These are phyloP conservation scores for Gibbula magus DNA, from an alignment of 2,888 invertebrate species.

Conservation along the genomic window DNA sequence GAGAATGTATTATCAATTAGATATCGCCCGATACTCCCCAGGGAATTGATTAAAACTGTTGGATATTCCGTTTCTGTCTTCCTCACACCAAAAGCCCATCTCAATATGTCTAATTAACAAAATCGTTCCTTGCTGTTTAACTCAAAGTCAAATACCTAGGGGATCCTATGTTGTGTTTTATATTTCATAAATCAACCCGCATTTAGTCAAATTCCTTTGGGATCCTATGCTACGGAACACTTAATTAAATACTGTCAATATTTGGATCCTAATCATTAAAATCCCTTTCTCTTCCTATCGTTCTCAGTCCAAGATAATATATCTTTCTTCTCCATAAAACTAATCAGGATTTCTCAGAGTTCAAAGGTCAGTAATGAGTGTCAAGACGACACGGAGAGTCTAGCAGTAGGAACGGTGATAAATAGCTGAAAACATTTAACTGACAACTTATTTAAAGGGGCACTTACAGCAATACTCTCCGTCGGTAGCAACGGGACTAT, in stretches of 20 bases:
- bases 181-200: too few relatives aligned
- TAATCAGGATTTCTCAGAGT: constrained; percentile 7
- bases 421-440: constrained; percentile 6
- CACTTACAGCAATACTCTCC: not conserved
- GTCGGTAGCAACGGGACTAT: not conserved
- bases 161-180: too few relatives aligned
- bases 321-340: not conserved
- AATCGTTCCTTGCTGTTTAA: too few relatives aligned
- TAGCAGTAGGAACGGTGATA: not conserved
- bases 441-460: not conserved
- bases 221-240: too few relatives aligned
- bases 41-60: too few relatives aligned
- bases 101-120: too few relatives aligned
- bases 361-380: constrained; percentile 14
- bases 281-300: not conserved
- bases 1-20: too few relatives aligned
- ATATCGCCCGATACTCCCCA: too few relatives aligned
- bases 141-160: too few relatives aligned
- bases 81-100: too few relatives aligned
- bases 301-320: not conserved
- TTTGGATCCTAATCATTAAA: not conserved
- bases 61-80: too few relatives aligned
- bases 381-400: not conserved
- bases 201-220: too few relatives aligned
- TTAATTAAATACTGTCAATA: not conserved